Evolutionary conservation across 2,113 vertebrate species (phyloP), one percentile per base, ranked within the genome.

Genomic region (Octodon degus): DNA sequence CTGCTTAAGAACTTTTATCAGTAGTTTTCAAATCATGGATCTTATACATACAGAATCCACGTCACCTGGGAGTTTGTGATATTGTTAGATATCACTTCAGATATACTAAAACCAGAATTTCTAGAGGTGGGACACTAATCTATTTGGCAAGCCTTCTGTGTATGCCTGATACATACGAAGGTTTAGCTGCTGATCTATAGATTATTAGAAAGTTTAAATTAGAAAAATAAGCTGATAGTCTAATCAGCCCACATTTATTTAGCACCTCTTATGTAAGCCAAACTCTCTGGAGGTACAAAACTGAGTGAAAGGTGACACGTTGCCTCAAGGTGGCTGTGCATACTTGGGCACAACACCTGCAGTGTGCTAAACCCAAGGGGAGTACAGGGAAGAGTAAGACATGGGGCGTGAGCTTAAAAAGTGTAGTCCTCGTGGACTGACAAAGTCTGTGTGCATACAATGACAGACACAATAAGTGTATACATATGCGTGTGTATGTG

Each of bases 171-270:
- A 7, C 2, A 43, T 14, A 4, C 7, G 24, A 82, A 34, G 86
- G 22, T 81, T 82, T 90, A 11, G 82, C 19, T n/a, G 89, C 50
- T 70, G 4, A 30, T 70, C 34, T 89, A 12, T 90, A 40, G 20
- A 84, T 96, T 92, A 89, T 19, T 79, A 10, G 90, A 92, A 72
- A 62, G 3, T 58, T 90, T 62, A 32, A 88, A 86, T 63, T 85
- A 70, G 58, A 77, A 87, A 94, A 89, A 40, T 37, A 40, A 81
- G 40, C 13, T 86, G 43, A n/a, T 8, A 34, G 4, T 86, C 27
- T 67, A 93, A 82, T 60, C 25, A 34, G 40, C 2, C 82, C 55
- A 34, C 1, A 80, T 82, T 96, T 90, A 81, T 85, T 93, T 81
- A 93, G 34, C 5, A n/a, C 6, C 6, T 93, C 16, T 12, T 62